A percentile compares a stretch with the other conserved stretches of the same genome.
phyloP scores from a whole-genome alignment of 2,113 vertebrate genomes.

The Xenopus tropicalis region UCB_Xtro_10.0 CM004445.2:27333001-27333500 shows the following conservation, averaged over 20 bases:
- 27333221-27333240: conserved; percentile 23
- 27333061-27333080: conserved; percentile 45
- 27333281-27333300: conserved; percentile 49
- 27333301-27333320: conserved; percentile 44
- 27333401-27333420: conserved; percentile 56
- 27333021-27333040: conserved; percentile 43
- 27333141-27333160: conserved; percentile 33
- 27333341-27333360: conserved; percentile 41
- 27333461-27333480: neutral
- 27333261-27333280: conserved; percentile 40
- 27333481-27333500: neutral
- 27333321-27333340: neutral
- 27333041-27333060: conserved; percentile 42
- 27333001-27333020: conserved; percentile 48
- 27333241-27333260: conserved; percentile 45
- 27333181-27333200: neutral
- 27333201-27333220: neutral
- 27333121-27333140: conserved; percentile 34
- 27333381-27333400: conserved; percentile 35
- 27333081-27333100: conserved; percentile 7
- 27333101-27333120: conserved; percentile 51
- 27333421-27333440: conserved; percentile 41
- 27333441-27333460: neutral
- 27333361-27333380: conserved; percentile 37
- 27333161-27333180: conserved; percentile 34